These are phyloP conservation scores for Eucidaris tribuloides DNA, from an alignment of 35 echinoderm and acorn worm genomes.

Conservation along the genomic window DNA sequence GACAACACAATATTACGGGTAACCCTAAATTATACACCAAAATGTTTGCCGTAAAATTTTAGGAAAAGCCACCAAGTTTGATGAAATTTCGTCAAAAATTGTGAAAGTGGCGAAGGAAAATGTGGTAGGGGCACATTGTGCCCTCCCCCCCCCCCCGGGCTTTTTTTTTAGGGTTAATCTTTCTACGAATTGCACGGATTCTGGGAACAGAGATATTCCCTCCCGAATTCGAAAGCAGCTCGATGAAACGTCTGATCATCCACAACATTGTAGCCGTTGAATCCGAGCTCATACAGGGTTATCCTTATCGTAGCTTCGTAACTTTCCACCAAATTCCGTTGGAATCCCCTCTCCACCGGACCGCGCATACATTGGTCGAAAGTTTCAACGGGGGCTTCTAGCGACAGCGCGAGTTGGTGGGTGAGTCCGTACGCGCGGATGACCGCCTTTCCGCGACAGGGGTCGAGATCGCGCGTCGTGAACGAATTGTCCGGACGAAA, in stretches of 20 bases:
- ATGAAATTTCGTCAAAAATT: no score
- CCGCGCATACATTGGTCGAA: constrained; percentile 71
- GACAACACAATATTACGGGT: no score
- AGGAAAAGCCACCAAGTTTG: no score
- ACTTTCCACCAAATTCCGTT: constrained; percentile 53
- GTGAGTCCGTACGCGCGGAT: constrained; percentile 13
- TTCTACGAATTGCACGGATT: constrained; percentile 73
- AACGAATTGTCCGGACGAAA: constrained; percentile 64
- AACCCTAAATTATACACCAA: no score
- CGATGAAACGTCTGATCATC: constrained; percentile 22
- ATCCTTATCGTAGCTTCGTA: constrained; percentile 39
- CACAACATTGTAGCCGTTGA: constrained; percentile 14
- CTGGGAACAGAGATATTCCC: constrained; percentile 48
- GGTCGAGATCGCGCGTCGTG: not conserved
- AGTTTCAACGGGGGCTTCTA: constrained; percentile 19
- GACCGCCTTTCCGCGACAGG: constrained; percentile 44
- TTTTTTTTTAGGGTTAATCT: not conserved
- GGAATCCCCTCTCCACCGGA: constrained; percentile 61
- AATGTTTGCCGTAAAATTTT: no score
- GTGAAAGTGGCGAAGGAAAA: no score
- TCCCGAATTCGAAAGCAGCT: constrained; percentile 78
- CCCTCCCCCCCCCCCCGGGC: not conserved
- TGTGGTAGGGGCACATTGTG: no score
- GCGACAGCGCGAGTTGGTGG: constrained; percentile 35
- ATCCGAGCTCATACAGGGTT: constrained; percentile 13